phyloP scores from a whole-genome alignment of 2,113 vertebrate species.

The Gobio gobio region DNA sequence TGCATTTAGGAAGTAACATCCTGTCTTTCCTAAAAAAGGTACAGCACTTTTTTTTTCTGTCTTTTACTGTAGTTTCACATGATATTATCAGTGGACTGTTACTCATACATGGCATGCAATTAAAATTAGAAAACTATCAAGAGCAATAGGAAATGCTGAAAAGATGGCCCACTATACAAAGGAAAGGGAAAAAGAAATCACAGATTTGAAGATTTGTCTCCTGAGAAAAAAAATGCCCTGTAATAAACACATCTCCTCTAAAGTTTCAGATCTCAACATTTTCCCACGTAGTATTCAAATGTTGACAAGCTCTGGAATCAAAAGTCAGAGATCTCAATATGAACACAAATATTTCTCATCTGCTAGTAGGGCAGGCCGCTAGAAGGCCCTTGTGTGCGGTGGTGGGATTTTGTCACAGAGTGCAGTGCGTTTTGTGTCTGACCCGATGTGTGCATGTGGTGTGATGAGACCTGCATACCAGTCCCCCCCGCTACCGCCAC shows the following conservation, averaged over 20 bases:
- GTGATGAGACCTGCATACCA: too few species aligned
- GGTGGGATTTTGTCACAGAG: too few species aligned
- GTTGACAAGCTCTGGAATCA: not conserved
- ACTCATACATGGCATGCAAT: not conserved
- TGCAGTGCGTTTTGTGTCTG: too few species aligned
- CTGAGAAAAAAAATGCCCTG: not conserved
- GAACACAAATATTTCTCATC: not conserved
- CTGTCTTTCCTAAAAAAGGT: not conserved
- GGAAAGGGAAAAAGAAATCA: not conserved
- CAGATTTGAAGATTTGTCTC: not conserved
- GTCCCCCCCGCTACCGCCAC: too few species aligned
- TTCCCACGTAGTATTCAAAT: not conserved
- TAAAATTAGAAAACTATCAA: not conserved
- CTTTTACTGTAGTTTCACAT: conserved; percentile 13
- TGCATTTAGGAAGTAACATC: conserved; percentile 37
- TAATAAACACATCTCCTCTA: not conserved
- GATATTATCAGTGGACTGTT: not conserved
- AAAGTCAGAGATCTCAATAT: not conserved
- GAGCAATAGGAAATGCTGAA: too few species aligned
- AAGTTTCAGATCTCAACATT: not conserved
- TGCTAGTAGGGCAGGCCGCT: too few species aligned
- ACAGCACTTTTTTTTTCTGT: not conserved
- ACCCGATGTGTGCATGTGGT: too few species aligned
- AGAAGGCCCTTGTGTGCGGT: too few species aligned
- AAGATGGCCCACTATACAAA: not conserved